phyloP scores from a whole-genome alignment of 1,140 invertebrate genomes.

The Drosophila bocqueti region DNA sequence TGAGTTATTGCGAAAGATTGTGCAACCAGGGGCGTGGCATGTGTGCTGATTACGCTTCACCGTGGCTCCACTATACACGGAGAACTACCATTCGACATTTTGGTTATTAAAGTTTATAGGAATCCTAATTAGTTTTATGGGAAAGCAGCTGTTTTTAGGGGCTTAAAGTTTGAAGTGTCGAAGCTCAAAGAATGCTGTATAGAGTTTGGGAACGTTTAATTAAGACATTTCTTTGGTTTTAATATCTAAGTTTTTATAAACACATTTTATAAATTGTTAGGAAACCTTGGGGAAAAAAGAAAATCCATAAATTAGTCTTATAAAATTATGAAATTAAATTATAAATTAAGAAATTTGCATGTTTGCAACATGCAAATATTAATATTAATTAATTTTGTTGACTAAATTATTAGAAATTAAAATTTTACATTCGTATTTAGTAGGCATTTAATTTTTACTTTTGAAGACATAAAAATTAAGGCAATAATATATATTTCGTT shows the following conservation, averaged over 20 bases:
- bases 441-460: too few relatives aligned
- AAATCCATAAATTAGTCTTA: too few relatives aligned
- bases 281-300: too few relatives aligned
- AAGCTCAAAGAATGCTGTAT: not conserved
- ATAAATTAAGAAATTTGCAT: too few relatives aligned
- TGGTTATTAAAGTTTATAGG: not conserved
- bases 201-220: not conserved
- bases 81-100: not conserved
- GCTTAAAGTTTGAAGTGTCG: not conserved
- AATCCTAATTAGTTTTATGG: not conserved
- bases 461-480: too few relatives aligned
- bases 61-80: not conserved
- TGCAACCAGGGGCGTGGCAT: conserved; percentile 46
- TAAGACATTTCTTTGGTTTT: not conserved
- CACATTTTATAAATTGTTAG: not conserved
- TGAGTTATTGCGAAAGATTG: conserved; percentile 73
- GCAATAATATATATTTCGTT: too few relatives aligned
- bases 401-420: too few relatives aligned
- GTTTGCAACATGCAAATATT: too few relatives aligned
- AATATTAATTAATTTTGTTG: too few relatives aligned
- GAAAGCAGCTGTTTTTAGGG: not conserved
- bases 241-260: not conserved
- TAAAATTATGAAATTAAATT: too few relatives aligned
- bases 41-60: conserved; percentile 35
- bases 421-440: too few relatives aligned